Percentiles rank a stretch among this genome's conserved stretches.
Evolutionary conservation across 1,140 invertebrate species (phyloP).

Genomic region (Adelges cooleyi): DNA sequence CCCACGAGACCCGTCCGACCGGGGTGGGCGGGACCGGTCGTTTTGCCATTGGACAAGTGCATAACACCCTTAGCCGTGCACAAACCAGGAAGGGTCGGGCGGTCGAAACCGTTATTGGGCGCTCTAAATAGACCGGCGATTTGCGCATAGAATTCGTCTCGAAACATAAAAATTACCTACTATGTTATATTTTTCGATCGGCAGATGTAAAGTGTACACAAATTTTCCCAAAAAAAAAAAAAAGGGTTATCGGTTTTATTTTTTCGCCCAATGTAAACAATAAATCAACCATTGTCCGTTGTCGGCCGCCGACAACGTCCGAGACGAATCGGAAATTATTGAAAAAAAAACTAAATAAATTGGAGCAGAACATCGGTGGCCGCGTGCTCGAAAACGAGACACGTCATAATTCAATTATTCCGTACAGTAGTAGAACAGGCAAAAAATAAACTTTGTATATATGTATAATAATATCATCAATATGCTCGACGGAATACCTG

Average conservation of each 20-base stretch:
- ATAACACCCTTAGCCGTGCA: not conserved
- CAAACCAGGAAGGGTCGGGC: not conserved
- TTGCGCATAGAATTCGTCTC: slow-evolving; percentile 8
- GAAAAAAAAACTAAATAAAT: too few relatives aligned
- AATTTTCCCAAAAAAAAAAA: not conserved
- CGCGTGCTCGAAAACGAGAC: too few relatives aligned
- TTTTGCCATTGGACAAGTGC: slow-evolving; percentile 23
- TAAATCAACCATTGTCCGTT: not conserved
- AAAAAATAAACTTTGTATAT: too few relatives aligned
- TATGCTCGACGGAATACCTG: too few relatives aligned
- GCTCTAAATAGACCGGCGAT: not conserved
- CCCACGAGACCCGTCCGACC: not conserved
- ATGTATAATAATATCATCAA: too few relatives aligned
- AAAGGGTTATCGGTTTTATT: slow-evolving; percentile 12
- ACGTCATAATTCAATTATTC: too few relatives aligned
- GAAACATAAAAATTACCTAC: not conserved
- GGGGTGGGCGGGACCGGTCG: slow-evolving; percentile 7
- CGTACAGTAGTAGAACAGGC: too few relatives aligned
- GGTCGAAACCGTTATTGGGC: not conserved
- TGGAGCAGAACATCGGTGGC: too few relatives aligned
- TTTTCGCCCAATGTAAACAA: not conserved
- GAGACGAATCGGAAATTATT: too few relatives aligned
- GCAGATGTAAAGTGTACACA: too few relatives aligned
- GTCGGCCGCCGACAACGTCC: too few relatives aligned
- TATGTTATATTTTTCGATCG: too few relatives aligned